These are phyloP conservation scores for Toxotes jaculatrix DNA, from an alignment of 2,113 vertebrate genomes.

Conservation along the genomic window DNA sequence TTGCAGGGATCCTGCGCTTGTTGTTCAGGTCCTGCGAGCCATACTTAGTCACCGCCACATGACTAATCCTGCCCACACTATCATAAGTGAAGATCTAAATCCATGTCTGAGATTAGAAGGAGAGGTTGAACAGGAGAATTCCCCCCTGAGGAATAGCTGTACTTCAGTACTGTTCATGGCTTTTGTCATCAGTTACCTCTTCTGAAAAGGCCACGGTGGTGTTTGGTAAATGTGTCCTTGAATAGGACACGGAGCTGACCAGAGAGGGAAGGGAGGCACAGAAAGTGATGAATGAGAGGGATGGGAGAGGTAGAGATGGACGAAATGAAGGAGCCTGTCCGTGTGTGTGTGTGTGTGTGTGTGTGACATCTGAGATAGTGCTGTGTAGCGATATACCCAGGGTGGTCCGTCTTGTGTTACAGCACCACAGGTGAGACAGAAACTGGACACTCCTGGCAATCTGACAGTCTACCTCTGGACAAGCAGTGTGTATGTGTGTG, in stretches of 20 bases:
- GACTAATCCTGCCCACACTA: slow-evolving; percentile 75
- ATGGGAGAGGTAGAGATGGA: slow-evolving; percentile 4
- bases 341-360: slow-evolving; percentile 35
- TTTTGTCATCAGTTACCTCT: slow-evolving; percentile 41
- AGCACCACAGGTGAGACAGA: slow-evolving; percentile 70
- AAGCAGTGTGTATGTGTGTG: slow-evolving; percentile 30
- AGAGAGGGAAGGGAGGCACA: slow-evolving; percentile 1
- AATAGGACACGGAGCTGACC: neutral
- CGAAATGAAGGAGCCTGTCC: slow-evolving; percentile 5
- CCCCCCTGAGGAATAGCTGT: slow-evolving; percentile 31
- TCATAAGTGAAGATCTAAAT: slow-evolving; percentile 72
- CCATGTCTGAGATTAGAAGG: slow-evolving; percentile 67
- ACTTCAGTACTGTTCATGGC: slow-evolving; percentile 38
- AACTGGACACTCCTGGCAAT: slow-evolving; percentile 65
- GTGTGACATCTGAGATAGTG: slow-evolving; percentile 64
- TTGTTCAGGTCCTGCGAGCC: slow-evolving; percentile 45
- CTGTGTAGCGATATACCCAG: slow-evolving; percentile 62
- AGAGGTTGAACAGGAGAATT: slow-evolving; percentile 49
- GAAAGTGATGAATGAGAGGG: slow-evolving; percentile 43
- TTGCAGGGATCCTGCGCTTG: slow-evolving; percentile 47
- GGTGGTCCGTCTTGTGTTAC: slow-evolving; percentile 75
- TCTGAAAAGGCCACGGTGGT: slow-evolving; percentile 20
- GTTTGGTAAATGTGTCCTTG: slow-evolving; percentile 46
- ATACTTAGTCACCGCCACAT: slow-evolving; percentile 70
- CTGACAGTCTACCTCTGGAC: slow-evolving; percentile 23